Evolutionary conservation across 2,113 vertebrate genomes (phyloP).

Genomic region (Ibidorhyncha struthersii): DNA sequence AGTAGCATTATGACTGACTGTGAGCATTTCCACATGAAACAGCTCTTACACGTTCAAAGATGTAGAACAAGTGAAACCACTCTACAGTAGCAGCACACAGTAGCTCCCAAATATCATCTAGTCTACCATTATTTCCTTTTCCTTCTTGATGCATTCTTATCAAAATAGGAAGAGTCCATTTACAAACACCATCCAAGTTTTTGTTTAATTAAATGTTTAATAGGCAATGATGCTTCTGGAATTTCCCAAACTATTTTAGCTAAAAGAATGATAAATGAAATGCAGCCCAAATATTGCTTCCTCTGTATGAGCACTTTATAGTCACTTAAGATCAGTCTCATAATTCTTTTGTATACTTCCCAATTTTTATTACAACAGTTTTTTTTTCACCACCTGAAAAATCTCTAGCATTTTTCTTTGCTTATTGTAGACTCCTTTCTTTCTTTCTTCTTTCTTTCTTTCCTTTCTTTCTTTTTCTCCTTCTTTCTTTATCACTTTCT

Average conservation of each 20-base stretch:
- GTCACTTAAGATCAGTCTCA: not conserved
- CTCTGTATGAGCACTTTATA: fast-evolving
- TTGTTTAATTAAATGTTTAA: not conserved
- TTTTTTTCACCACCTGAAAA: not conserved
- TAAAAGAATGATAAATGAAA: not conserved
- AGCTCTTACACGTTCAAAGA: fast-evolving
- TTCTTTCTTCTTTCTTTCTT: not conserved
- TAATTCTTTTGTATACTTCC: not conserved
- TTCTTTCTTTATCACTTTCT: too few species aligned
- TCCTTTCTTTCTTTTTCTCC: too few species aligned
- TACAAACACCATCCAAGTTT: not conserved
- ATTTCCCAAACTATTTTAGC: not conserved
- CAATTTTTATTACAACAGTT: not conserved
- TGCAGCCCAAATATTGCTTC: not conserved
- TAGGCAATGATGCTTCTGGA: not conserved
- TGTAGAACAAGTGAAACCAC: not conserved
- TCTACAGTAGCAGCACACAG: fast-evolving
- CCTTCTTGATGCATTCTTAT: not conserved
- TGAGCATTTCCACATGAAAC: not conserved
- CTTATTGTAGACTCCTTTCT: fast-evolving
- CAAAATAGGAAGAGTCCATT: not conserved
- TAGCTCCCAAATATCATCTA: not conserved
- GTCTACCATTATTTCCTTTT: not conserved
- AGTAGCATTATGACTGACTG: fast-evolving
- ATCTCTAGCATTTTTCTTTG: not conserved